These are phyloP conservation scores for Celastrina argiolus DNA, from an alignment of 2,888 invertebrate species.

Conservation along the genomic window DNA sequence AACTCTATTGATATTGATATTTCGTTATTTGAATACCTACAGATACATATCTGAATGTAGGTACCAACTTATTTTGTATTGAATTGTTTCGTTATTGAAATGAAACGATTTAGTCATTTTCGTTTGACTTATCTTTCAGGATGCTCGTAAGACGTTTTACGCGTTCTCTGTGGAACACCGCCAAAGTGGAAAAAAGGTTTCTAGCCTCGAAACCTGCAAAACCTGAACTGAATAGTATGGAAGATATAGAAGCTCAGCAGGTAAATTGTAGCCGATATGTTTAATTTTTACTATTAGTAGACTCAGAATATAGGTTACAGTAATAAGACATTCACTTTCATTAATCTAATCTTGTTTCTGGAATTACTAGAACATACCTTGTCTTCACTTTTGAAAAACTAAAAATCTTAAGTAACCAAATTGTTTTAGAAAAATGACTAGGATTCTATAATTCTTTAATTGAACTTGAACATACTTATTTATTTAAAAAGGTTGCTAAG, in stretches of 20 bases:
- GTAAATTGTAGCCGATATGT: constrained; percentile 45
- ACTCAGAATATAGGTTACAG: no score
- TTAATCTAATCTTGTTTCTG: no score
- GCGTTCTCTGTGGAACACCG: constrained; percentile 55
- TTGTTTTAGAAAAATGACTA: no score
- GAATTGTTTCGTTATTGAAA: not conserved
- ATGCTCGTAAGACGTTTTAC: constrained; percentile 62
- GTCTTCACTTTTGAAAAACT: no score
- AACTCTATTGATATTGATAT: not conserved
- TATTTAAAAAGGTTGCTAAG: no score
- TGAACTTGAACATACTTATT: no score
- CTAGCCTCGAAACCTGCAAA: constrained; percentile 59
- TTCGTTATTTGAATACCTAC: not conserved
- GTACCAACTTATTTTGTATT: not conserved
- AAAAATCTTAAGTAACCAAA: no score
- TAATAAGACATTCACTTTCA: no score
- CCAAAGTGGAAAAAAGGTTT: constrained; percentile 51
- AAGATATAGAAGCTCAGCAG: constrained; percentile 57
- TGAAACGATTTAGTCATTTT: not conserved
- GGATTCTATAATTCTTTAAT: no score
- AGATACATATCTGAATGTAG: not conserved
- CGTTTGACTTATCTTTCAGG: constrained; percentile 38
- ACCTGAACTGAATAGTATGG: constrained; percentile 45
- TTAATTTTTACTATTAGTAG: no score
- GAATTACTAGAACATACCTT: no score